A percentile compares a stretch with the other conserved stretches of the same genome.
phyloP scores from a whole-genome alignment of 2,113 vertebrate genomes.

The Pelecanoides urinatrix region DNA sequence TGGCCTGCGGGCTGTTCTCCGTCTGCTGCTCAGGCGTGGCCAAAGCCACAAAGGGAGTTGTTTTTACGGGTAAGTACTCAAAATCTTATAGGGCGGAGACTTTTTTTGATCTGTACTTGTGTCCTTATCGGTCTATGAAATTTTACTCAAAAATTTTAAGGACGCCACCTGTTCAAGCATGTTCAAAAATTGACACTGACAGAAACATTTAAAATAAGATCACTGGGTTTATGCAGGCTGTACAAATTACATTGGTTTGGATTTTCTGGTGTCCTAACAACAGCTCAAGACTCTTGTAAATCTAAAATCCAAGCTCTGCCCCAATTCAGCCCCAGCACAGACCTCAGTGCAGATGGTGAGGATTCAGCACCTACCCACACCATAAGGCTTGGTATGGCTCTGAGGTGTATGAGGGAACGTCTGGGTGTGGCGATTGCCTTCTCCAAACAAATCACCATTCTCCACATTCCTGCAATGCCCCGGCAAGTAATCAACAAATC shows the following conservation, averaged over 20 bases:
- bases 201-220: not conserved
- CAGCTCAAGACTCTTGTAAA: not conserved
- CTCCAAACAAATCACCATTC: not conserved
- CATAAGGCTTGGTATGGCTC: accelerated
- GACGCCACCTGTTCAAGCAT: not conserved
- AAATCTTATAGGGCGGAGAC: not conserved
- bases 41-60: accelerated
- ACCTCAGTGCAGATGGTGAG: accelerated
- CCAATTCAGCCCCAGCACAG: not conserved
- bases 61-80: accelerated
- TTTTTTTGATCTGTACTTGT: not conserved
- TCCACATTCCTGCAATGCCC: not conserved
- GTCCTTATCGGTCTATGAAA: not conserved
- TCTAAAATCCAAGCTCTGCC: not conserved
- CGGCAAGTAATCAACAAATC: not conserved
- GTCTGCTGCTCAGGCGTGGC: not conserved
- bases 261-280: not conserved
- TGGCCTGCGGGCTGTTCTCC: not conserved
- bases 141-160: not conserved
- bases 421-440: not conserved
- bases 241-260: not conserved
- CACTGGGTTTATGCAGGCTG: not conserved
- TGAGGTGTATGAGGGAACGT: accelerated
- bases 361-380: not conserved
- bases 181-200: not conserved